Conservation (phyloP, 2,113 vertebrate species). For the Semicossyphus pulcher region DNA sequence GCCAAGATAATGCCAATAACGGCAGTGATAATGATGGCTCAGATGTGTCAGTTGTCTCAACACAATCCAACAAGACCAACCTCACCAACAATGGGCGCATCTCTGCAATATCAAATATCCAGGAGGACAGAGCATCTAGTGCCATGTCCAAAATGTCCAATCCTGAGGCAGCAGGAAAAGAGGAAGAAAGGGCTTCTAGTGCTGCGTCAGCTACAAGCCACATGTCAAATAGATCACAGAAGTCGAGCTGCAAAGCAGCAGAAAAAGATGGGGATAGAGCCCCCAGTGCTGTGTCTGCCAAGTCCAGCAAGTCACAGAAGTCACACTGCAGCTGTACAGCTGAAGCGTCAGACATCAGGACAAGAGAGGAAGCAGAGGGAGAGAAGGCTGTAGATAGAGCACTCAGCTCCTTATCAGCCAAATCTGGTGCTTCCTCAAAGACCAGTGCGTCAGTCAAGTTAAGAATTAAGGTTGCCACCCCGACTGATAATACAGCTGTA, state of each 20-base stretch:
- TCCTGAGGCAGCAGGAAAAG: conserved; percentile 16
- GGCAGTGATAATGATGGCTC: conserved; percentile 49
- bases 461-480: conserved; percentile 2
- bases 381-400: conserved; percentile 31
- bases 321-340: conserved; percentile 21
- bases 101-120: conserved; percentile 42
- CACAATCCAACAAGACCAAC: conserved; percentile 64
- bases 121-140: conserved; percentile 28
- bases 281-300: conserved; percentile 41
- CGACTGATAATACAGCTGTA: conserved; percentile 11
- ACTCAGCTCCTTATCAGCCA: conserved; percentile 57
- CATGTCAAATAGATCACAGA: conserved; percentile 48
- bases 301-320: conserved; percentile 54
- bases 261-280: conserved; percentile 43
- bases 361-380: conserved; percentile 36
- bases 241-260: conserved; percentile 27
- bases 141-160: conserved; percentile 48
- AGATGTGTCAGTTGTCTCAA: conserved; percentile 45
- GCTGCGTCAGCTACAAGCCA: conserved; percentile 43
- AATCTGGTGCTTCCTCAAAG: conserved; percentile 47
- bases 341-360: background rate
- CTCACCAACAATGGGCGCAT: conserved; percentile 32
- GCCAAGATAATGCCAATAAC: conserved; percentile 1
- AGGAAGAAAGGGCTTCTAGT: conserved; percentile 39
- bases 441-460: conserved; percentile 32